Evolutionary conservation across 2,888 invertebrate genomes (phyloP), one percentile per base, ranked within the genome.

Genomic region (Oasisia sp.): DNA sequence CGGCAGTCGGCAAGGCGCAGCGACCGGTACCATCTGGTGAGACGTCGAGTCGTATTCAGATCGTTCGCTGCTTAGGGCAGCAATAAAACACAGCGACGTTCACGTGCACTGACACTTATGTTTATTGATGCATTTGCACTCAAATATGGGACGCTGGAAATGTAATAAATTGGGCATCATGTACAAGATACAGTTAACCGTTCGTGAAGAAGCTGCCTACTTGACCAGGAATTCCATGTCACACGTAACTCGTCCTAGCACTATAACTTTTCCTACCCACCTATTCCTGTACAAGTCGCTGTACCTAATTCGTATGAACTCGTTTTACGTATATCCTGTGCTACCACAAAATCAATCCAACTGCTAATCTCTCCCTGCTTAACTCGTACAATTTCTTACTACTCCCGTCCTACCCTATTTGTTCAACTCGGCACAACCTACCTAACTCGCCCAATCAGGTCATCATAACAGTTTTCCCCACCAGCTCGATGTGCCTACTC

Each of bases 41-140:
- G 74, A 74, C 74, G 74, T 27, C 74, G 74, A 19, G 74, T 27
- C 74, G 74, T 19, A 74, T n/a, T 19, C 19, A 74, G 14, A 74
- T 19, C 19, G n/a, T 74, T 74, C 19, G 7, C 74, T 74, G 74
- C 74, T 74, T 74, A 74, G 7, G 74, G 74, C 74, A n/a, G 74
- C 74, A 74, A 74, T 74, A 74, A 74, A 74, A 74, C 74, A 74
- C 74, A 74, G 74, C 74, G 74, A 74, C 7, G n/a, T 74, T 74
- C 74, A 74, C 74, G 74, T 74, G 74, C n/a, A 0, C 74, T 74
- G 74, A 7, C 74, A 74, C 74, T 74, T 74, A 74, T n/a, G 74
- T 74, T 74, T 74, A 74, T 74, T 74, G 74, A 74, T 74, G 74
- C n/a, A 74, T 74, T 74, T 74, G 74, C 74, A 74, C 74, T 74